Evolutionary conservation across 2,888 invertebrate genomes (phyloP).

Genomic region (Diplolepis rosae): DNA sequence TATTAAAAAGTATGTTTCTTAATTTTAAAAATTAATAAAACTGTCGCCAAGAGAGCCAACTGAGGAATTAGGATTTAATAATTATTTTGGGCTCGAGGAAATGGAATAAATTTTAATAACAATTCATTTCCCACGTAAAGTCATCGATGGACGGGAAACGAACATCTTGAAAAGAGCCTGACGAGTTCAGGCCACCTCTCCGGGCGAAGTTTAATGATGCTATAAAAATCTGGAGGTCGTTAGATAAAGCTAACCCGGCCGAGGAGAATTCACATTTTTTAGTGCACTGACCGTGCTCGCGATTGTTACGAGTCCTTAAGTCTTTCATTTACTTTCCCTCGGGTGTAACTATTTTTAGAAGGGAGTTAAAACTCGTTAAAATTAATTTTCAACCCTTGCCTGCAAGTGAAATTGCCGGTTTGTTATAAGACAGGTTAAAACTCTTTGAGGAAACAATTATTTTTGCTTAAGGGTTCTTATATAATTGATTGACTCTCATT

Average conservation of each 20-base stretch:
- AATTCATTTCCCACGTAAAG: constrained; percentile 58
- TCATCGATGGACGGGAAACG: constrained; percentile 40
- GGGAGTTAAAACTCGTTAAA: constrained; percentile 43
- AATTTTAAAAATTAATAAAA: no score
- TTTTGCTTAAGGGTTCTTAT: not conserved
- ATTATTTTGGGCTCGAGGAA: no score
- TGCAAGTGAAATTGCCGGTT: not conserved
- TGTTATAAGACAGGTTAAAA: constrained; percentile 6
- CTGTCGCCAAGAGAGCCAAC: no score
- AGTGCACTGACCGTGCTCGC: constrained; percentile 56
- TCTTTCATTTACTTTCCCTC: constrained; percentile 44
- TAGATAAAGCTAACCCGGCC: constrained; percentile 58
- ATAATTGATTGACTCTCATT: not conserved
- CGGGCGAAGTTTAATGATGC: constrained; percentile 65
- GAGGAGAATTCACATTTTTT: constrained; percentile 51
- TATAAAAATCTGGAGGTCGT: constrained; percentile 66
- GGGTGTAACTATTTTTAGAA: constrained; percentile 46
- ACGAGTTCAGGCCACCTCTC: constrained; percentile 54
- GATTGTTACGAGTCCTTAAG: constrained; percentile 50
- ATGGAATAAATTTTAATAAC: constrained; percentile 50
- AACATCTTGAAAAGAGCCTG: constrained; percentile 39
- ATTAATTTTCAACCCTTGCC: constrained; percentile 33
- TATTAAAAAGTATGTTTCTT: no score
- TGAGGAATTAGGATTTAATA: no score
- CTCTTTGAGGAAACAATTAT: not conserved